These are phyloP conservation scores for Popillia japonica DNA, from an alignment of 1,140 invertebrate genomes.

Conservation along the genomic window DNA sequence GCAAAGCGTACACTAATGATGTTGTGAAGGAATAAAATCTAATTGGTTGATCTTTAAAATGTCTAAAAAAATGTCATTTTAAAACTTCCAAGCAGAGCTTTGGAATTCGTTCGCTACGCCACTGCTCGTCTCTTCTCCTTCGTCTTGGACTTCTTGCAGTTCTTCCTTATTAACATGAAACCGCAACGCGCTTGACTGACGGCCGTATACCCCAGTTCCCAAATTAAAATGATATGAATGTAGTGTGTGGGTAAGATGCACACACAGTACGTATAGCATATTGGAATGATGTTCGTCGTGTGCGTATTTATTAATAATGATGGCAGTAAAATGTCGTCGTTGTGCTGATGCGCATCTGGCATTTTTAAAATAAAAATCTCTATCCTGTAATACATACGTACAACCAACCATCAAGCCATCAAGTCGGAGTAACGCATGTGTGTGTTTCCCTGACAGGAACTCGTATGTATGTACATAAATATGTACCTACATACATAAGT, in stretches of 20 bases:
- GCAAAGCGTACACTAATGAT: no score
- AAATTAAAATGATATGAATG: conserved; percentile 12
- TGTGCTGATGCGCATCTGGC: conserved; percentile 9
- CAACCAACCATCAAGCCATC: no score
- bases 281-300: neutral
- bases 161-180: conserved; percentile 22
- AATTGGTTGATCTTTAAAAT: no score
- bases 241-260: neutral
- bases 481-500: no score
- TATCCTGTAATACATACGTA: neutral
- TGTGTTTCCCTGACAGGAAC: no score
- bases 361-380: conserved; percentile 29
- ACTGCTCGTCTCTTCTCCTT: neutral
- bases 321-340: conserved; percentile 20
- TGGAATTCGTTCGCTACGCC: neutral
- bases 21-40: no score
- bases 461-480: no score
- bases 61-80: no score
- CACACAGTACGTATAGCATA: neutral
- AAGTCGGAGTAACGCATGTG: no score
- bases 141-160: neutral
- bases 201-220: neutral
- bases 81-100: no score
- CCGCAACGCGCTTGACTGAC: neutral
- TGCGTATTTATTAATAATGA: conserved; percentile 29